phyloP scores from a whole-genome alignment of 2,797 vertebrate genomes.

The Benthosema pterotum region DNA sequence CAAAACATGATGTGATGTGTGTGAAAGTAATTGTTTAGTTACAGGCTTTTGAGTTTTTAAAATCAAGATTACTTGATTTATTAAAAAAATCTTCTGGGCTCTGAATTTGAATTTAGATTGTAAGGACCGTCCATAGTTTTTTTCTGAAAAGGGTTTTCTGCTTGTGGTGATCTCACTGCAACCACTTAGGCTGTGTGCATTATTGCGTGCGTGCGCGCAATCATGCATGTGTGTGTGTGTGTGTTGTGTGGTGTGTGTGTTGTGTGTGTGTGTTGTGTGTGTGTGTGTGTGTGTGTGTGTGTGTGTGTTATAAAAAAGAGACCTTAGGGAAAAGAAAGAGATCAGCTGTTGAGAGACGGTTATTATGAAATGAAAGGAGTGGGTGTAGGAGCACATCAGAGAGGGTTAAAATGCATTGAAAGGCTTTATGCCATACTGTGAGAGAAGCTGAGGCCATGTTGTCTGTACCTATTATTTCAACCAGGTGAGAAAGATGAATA shows the following conservation, averaged over 20 bases:
- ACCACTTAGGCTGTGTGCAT: background rate
- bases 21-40: no score
- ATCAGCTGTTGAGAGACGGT: background rate
- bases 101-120: no score
- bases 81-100: no score
- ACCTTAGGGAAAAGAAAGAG: background rate
- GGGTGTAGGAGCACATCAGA: background rate
- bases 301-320: background rate
- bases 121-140: no score
- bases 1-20: no score
- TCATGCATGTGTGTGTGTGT: no score
- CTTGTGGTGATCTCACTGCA: no score
- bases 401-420: background rate
- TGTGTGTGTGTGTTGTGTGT: background rate
- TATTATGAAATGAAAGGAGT: background rate
- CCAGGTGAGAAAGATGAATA: slow-evolving; percentile 4
- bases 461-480: slow-evolving; percentile 1
- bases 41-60: no score
- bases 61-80: no score
- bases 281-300: slow-evolving; percentile 1
- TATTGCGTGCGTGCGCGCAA: background rate
- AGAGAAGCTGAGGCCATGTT: background rate
- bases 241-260: slow-evolving; percentile 3
- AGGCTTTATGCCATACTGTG: background rate
- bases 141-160: background rate